Evolutionary conservation across 2,888 invertebrate species (phyloP).

Genomic region (Allygus modestus): DNA sequence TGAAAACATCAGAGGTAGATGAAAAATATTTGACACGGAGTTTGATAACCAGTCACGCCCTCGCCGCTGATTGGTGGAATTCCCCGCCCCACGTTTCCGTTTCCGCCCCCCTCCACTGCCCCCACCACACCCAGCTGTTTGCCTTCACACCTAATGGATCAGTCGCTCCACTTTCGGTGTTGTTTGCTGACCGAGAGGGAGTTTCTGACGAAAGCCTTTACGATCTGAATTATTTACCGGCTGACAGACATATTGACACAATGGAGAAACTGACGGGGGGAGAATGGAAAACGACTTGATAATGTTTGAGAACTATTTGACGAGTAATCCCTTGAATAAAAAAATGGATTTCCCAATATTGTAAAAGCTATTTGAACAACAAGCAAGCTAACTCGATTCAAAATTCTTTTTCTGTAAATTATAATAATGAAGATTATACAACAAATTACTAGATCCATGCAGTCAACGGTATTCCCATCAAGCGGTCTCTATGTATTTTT

Average conservation of each 20-base stretch:
- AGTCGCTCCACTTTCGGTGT: constrained; percentile 37
- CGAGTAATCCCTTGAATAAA: too few species aligned
- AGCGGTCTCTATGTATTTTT: too few species aligned
- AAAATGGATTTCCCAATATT: too few species aligned
- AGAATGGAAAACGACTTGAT: background rate
- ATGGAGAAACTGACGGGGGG: background rate
- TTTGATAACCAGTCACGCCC: constrained; percentile 45
- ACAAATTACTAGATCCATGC: too few species aligned
- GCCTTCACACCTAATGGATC: constrained; percentile 51
- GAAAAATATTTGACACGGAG: constrained; percentile 45
- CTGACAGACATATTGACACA: constrained; percentile 28
- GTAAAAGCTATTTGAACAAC: too few species aligned
- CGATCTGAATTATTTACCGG: constrained; percentile 30
- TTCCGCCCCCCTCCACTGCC: constrained; percentile 23
- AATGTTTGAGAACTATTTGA: background rate
- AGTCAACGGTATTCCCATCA: too few species aligned
- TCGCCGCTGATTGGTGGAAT: constrained; percentile 25
- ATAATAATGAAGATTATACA: too few species aligned
- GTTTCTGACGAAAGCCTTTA: constrained; percentile 37
- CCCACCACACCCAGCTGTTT: constrained; percentile 19
- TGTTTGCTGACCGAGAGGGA: constrained; percentile 49
- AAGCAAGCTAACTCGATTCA: too few species aligned
- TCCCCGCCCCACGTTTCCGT: constrained; percentile 33
- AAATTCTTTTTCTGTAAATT: too few species aligned
- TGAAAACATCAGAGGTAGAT: constrained; percentile 44